Conservation (phyloP, 2,888 invertebrate genomes). For the Abscondita cerata region DNA sequence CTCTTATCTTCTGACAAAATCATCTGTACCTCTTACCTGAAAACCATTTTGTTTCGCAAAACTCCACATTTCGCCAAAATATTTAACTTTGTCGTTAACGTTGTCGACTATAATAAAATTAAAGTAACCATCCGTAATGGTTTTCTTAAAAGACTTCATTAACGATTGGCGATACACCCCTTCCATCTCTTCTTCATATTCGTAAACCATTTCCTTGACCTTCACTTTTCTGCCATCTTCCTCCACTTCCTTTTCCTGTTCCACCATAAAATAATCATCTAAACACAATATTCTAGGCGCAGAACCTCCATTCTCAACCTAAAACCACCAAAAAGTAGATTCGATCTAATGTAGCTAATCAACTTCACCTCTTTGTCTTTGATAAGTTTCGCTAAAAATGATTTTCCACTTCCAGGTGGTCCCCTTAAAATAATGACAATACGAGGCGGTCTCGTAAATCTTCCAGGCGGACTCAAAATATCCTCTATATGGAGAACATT, state of each 20-base stretch:
- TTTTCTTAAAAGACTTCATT: slow-evolving; percentile 89
- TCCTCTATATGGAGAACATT: slow-evolving; percentile 78
- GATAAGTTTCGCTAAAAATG: slow-evolving; percentile 86
- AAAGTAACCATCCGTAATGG: slow-evolving; percentile 88
- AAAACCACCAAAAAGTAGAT: slow-evolving; percentile 18
- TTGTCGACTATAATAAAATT: slow-evolving; percentile 93
- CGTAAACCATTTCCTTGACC: slow-evolving; percentile 81
- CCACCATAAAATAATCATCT: slow-evolving; percentile 95
- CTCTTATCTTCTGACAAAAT: too few species aligned
- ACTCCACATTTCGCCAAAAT: slow-evolving; percentile 89
- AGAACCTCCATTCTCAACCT: slow-evolving; percentile 82
- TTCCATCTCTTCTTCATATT: slow-evolving; percentile 87
- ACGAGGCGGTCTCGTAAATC: slow-evolving; percentile 77
- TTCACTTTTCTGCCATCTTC: slow-evolving; percentile 75
- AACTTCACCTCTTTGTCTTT: slow-evolving; percentile 73
- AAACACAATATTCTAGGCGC: slow-evolving; percentile 92
- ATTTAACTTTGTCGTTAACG: slow-evolving; percentile 80
- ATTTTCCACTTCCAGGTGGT: slow-evolving; percentile 94
- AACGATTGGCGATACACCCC: slow-evolving; percentile 81
- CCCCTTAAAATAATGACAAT: slow-evolving; percentile 91
- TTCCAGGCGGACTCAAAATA: slow-evolving; percentile 79
- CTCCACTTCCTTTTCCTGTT: slow-evolving; percentile 76
- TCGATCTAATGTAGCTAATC: slow-evolving; percentile 8
- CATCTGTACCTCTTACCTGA: slow-evolving; percentile 78
- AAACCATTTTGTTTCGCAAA: slow-evolving; percentile 85